Percentiles rank a stretch among this genome's conserved stretches.
Evolutionary conservation across 2,797 vertebrate genomes (phyloP).

Genomic region (Anableps anableps): DNA sequence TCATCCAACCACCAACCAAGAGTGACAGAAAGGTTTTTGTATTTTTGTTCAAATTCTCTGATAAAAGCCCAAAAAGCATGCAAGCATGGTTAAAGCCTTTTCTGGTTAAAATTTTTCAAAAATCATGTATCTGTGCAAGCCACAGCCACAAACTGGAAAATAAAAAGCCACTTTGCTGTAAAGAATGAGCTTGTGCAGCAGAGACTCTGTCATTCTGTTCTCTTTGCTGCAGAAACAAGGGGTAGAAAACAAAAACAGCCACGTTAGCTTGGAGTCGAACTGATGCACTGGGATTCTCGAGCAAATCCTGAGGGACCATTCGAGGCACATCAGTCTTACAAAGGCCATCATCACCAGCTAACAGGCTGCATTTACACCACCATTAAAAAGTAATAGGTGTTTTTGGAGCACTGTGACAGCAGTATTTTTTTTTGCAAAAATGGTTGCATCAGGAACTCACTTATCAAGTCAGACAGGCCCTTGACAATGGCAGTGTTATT

Average conservation of each 20-base stretch:
- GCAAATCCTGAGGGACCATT: slow-evolving; percentile 62
- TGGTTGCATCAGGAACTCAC: slow-evolving; percentile 19
- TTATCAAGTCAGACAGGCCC: slow-evolving; percentile 12
- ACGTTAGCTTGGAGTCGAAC: slow-evolving; percentile 24
- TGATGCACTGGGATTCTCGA: slow-evolving; percentile 50
- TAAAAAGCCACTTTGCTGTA: slow-evolving; percentile 32
- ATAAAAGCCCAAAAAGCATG: not conserved
- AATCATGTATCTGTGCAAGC: not conserved
- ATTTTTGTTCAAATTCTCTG: not conserved
- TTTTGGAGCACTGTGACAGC: slow-evolving; percentile 48
- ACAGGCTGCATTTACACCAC: slow-evolving; percentile 60
- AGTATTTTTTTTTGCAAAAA: slow-evolving; percentile 30
- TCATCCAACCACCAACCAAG: not conserved
- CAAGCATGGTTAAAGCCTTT: not conserved
- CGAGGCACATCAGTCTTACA: slow-evolving; percentile 52
- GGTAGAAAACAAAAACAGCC: slow-evolving; percentile 42
- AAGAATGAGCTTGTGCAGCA: slow-evolving; percentile 46
- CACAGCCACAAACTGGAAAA: slow-evolving; percentile 18
- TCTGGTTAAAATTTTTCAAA: not conserved
- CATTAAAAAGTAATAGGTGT: slow-evolving; percentile 60
- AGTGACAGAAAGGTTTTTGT: not conserved
- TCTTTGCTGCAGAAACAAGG: slow-evolving; percentile 31
- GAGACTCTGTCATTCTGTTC: slow-evolving; percentile 32
- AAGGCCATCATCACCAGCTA: slow-evolving; percentile 51
- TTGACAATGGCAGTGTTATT: slow-evolving; percentile 19